A percentile compares a stretch with the other conserved stretches of the same genome.
These are phyloP conservation scores for Chlorodrepanis virens DNA, from an alignment of 2,113 vertebrate genomes.

Conservation along the genomic window DNA sequence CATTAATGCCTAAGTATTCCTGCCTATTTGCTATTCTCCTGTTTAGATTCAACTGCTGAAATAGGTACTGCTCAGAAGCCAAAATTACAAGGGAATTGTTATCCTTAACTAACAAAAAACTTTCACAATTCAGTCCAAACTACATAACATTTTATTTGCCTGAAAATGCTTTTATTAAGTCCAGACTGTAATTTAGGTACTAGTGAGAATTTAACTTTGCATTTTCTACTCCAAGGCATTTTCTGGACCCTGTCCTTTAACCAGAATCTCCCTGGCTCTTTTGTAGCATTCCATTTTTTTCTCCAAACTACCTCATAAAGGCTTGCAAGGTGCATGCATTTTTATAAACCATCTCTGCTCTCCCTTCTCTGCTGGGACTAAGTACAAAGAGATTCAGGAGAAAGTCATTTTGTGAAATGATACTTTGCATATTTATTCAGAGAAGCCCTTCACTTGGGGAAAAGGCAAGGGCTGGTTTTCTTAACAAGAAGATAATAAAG, in stretches of 20 bases:
- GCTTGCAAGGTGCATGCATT: background rate
- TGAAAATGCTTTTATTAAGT: background rate
- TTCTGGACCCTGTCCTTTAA: background rate
- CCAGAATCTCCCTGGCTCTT: background rate
- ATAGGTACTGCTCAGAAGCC: background rate
- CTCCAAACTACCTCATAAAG: background rate
- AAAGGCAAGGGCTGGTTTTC: background rate
- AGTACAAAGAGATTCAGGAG: background rate
- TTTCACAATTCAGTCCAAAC: background rate
- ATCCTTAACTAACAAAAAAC: background rate
- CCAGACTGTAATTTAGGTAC: background rate
- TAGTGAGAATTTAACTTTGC: background rate
- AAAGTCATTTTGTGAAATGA: background rate
- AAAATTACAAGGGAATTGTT: background rate
- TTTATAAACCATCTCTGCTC: constrained; percentile 11
- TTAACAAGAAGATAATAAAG: constrained; percentile 38
- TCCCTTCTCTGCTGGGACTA: background rate
- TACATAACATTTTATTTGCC: background rate
- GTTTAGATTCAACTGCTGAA: background rate
- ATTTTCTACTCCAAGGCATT: background rate
- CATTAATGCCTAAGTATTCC: background rate
- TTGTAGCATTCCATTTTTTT: background rate
- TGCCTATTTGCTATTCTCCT: background rate
- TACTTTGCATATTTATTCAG: constrained; percentile 14
- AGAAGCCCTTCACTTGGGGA: background rate